phyloP scores from a whole-genome alignment of 2,888 invertebrate species.

The Ceramica pisi region DNA sequence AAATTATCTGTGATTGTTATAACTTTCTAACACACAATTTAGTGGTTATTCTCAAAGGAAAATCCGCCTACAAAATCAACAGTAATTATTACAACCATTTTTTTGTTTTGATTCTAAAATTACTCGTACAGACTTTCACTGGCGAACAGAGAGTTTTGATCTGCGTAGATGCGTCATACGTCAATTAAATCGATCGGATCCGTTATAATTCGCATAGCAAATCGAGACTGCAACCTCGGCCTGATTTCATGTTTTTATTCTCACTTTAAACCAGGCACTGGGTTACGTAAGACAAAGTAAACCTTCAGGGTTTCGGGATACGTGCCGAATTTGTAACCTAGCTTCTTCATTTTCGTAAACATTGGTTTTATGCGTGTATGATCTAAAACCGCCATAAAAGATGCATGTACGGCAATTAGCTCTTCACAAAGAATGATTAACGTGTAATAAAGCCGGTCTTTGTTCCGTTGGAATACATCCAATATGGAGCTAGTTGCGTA shows the following conservation, averaged over 20 bases:
- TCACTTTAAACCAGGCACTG: constrained; percentile 49
- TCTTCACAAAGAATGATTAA: constrained; percentile 73
- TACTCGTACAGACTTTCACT: constrained; percentile 54
- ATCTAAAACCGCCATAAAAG: constrained; percentile 44
- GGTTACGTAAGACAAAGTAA: constrained; percentile 46
- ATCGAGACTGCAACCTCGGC: constrained; percentile 69
- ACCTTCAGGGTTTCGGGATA: constrained; percentile 37
- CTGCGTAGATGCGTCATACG: constrained; percentile 35
- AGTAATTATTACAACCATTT: constrained; percentile 29
- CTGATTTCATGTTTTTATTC: constrained; percentile 70
- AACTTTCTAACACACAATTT: constrained; percentile 55
- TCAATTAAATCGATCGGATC: constrained; percentile 57
- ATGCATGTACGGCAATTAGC: constrained; percentile 64
- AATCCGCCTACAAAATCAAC: constrained; percentile 25
- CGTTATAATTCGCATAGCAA: constrained; percentile 66
- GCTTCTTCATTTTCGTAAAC: constrained; percentile 13
- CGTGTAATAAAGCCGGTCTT: constrained; percentile 69
- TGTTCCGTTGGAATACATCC: constrained; percentile 75
- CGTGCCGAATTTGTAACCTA: constrained; percentile 11
- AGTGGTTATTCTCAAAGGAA: constrained; percentile 43
- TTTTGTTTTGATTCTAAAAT: constrained; percentile 31
- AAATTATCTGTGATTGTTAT: constrained; percentile 41
- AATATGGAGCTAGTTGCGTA: constrained; percentile 70
- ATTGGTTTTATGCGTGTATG: not conserved
- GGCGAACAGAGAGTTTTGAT: constrained; percentile 31